phyloP scores from a whole-genome alignment of 37 sponge, comb jelly and placozoan genomes.

The Cladorhizidae sp. region DNA sequence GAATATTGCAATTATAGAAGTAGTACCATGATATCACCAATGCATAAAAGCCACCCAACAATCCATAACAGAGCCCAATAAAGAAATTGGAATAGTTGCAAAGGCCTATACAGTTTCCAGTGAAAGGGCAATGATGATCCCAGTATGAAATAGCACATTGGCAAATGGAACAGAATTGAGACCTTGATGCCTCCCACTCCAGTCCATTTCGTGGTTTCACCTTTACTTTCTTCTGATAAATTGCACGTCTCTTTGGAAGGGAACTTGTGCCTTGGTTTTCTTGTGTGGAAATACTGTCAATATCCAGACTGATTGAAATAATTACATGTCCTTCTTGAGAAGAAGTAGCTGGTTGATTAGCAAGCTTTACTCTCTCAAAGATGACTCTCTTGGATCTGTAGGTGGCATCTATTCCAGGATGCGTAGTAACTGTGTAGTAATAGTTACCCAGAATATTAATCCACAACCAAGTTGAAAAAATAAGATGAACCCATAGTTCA shows the following conservation, averaged over 20 bases:
- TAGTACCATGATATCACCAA: slow-evolving; percentile 17
- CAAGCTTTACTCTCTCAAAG: neutral
- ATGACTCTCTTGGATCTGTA: neutral
- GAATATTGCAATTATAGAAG: neutral
- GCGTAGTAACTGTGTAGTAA: slow-evolving; percentile 20
- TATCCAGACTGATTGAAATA: neutral
- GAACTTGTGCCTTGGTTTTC: neutral
- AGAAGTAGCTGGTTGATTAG: neutral
- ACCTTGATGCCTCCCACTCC: slow-evolving; percentile 33
- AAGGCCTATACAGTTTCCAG: slow-evolving; percentile 59
- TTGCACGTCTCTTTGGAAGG: neutral
- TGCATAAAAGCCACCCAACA: slow-evolving; percentile 48
- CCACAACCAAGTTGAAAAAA: slow-evolving; percentile 49
- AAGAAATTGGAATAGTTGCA: slow-evolving; percentile 55
- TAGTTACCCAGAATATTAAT: slow-evolving; percentile 31
- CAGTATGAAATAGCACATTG: slow-evolving; percentile 18
- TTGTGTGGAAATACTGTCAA: neutral
- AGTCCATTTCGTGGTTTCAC: slow-evolving; percentile 8
- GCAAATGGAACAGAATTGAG: slow-evolving; percentile 39
- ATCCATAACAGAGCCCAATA: slow-evolving; percentile 38
- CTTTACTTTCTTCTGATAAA: neutral
- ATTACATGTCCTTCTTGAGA: neutral
- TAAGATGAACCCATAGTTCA: slow-evolving; percentile 20
- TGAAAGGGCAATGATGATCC: slow-evolving; percentile 81
- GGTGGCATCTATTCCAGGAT: slow-evolving; percentile 20